Percentiles rank a stretch among this genome's conserved stretches.
Evolutionary conservation across 1,140 invertebrate species (phyloP).

Genomic region (Teleopsis dalmanni): DNA sequence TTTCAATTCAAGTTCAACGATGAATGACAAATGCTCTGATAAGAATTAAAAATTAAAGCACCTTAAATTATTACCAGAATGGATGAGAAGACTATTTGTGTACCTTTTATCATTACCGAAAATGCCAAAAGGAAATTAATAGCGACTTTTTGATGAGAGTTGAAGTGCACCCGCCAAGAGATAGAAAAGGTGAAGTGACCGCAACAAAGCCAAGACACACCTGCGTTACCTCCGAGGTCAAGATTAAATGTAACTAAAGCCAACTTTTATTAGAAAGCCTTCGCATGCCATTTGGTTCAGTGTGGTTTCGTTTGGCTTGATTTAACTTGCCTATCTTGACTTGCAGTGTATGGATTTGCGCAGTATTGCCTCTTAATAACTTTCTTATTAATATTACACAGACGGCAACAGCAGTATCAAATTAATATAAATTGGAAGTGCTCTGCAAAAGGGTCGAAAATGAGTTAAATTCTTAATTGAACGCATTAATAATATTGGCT

Average conservation of each 20-base stretch:
- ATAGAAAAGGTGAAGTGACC: not conserved
- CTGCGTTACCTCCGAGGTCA: not conserved
- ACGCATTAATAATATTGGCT: slow-evolving; percentile 5
- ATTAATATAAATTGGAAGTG: slow-evolving; percentile 2
- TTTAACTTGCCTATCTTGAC: not conserved
- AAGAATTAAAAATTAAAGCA: not conserved
- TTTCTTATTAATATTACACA: too few relatives aligned
- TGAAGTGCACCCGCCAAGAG: too few relatives aligned
- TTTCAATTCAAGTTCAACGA: slow-evolving; percentile 2
- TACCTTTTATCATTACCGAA: slow-evolving; percentile 9
- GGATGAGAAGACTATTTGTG: not conserved
- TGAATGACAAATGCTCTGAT: slow-evolving; percentile 9
- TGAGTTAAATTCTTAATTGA: slow-evolving; percentile 7
- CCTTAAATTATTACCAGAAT: not conserved
- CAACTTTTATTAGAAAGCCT: slow-evolving; percentile 3
- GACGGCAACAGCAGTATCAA: not conserved
- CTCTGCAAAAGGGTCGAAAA: slow-evolving; percentile 5
- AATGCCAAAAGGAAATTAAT: slow-evolving; percentile 8
- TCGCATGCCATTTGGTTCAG: not conserved
- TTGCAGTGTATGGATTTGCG: not conserved
- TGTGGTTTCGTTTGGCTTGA: not conserved
- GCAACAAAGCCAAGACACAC: not conserved
- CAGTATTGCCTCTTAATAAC: too few relatives aligned
- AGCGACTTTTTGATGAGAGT: slow-evolving; percentile 2
- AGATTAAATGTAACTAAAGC: slow-evolving; percentile 9